These are phyloP conservation scores for Plagodis dolabraria DNA, from an alignment of 2,888 invertebrate genomes.

Conservation along the genomic window DNA sequence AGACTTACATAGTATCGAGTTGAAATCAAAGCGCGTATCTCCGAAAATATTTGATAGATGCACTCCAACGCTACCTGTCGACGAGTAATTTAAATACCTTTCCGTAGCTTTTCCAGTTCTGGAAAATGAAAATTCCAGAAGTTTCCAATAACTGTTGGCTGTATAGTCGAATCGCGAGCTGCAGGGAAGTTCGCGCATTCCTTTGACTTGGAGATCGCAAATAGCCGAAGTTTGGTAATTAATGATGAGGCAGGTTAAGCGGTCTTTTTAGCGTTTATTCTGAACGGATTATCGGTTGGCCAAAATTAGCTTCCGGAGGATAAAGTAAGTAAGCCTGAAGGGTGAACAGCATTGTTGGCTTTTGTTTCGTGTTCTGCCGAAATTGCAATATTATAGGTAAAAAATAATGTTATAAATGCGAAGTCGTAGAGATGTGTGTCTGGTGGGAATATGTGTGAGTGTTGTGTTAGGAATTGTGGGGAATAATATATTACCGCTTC, in stretches of 20 bases:
- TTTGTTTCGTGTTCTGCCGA: no score
- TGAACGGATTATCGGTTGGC: conserved; percentile 24
- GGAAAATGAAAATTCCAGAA: conserved; percentile 41
- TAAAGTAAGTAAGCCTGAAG: background rate
- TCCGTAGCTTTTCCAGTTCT: conserved; percentile 19
- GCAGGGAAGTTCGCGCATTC: conserved; percentile 48
- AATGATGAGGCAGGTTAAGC: conserved; percentile 49
- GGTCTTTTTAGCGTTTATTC: conserved; percentile 44
- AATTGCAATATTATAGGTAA: no score
- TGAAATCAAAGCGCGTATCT: background rate
- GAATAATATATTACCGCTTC: no score
- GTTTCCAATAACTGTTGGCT: conserved; percentile 38
- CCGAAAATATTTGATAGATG: conserved; percentile 17
- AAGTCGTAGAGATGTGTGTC: no score
- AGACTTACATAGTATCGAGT: conserved; percentile 6
- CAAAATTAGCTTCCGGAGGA: background rate
- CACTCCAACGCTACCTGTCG: conserved; percentile 8
- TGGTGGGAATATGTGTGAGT: no score
- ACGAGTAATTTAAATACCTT: conserved; percentile 24
- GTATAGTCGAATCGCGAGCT: conserved; percentile 38
- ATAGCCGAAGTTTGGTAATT: conserved; percentile 59
- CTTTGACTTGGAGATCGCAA: conserved; percentile 47
- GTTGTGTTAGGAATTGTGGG: no score
- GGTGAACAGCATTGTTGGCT: no score
- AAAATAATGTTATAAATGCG: no score